Evolutionary conservation across 2,888 invertebrate genomes (phyloP).

Genomic region (Ferrisia virgata): DNA sequence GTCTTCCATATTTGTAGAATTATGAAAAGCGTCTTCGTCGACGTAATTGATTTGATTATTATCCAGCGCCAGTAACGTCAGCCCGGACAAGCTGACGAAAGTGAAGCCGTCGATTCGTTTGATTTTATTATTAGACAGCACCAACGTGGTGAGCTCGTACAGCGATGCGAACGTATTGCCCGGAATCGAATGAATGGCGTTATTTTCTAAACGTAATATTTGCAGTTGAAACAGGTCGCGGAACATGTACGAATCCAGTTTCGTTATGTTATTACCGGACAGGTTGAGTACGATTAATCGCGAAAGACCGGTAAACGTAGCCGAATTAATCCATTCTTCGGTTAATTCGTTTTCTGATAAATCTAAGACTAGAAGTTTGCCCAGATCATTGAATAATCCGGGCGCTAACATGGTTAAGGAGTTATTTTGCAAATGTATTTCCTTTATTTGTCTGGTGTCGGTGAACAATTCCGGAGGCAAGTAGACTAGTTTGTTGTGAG

Average conservation of each 20-base stretch:
- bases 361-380: constrained; percentile 72
- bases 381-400: constrained; percentile 72
- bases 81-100: constrained; percentile 68
- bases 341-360: constrained; percentile 75
- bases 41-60: constrained; percentile 74
- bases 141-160: constrained; percentile 74
- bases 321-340: constrained; percentile 77
- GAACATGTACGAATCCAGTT: constrained; percentile 72
- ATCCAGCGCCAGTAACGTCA: constrained; percentile 74
- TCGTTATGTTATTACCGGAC: constrained; percentile 71
- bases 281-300: constrained; percentile 74
- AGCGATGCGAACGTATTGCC: constrained; percentile 75
- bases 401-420: constrained; percentile 76
- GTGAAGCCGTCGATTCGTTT: constrained; percentile 72
- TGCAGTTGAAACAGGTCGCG: constrained; percentile 75
- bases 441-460: constrained; percentile 72
- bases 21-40: constrained; percentile 71
- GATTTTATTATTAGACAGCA: constrained; percentile 76
- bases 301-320: constrained; percentile 73
- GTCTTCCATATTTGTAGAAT: constrained; percentile 76
- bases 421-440: constrained; percentile 79
- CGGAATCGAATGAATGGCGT: constrained; percentile 70
- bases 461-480: constrained; percentile 78
- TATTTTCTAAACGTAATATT: constrained; percentile 75
- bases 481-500: constrained; percentile 75